Percentiles rank a stretch among this genome's conserved stretches.
phyloP scores from a whole-genome alignment of 1,140 invertebrate species.

The Cyrtorhinus lividipennis region DNA sequence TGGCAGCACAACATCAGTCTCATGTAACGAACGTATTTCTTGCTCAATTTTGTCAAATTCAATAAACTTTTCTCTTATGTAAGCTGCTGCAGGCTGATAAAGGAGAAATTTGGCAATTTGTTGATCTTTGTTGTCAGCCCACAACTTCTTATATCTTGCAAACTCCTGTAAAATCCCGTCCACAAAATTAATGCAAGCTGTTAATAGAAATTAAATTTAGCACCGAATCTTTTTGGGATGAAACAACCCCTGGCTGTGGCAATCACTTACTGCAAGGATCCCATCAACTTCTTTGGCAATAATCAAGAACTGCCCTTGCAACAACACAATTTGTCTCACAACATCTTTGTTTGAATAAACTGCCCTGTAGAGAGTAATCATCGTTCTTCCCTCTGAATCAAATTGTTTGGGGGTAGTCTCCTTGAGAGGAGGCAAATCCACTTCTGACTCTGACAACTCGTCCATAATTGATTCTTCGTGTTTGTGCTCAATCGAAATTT shows the following conservation, averaged over 20 bases:
- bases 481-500: neutral
- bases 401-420: conserved; percentile 1
- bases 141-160: conserved; percentile 1
- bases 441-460: neutral
- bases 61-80: conserved; percentile 10
- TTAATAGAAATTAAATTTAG: too few relatives aligned
- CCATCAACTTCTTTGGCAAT: conserved; percentile 4
- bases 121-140: conserved; percentile 1
- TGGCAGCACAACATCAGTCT: conserved; percentile 32
- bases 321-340: conserved; percentile 15
- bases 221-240: too few relatives aligned
- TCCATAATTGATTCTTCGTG: neutral
- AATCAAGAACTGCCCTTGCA: conserved; percentile 14
- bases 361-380: neutral
- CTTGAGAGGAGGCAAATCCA: neutral
- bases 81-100: neutral
- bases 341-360: conserved; percentile 20
- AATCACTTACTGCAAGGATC: neutral
- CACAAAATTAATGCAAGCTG: too few relatives aligned
- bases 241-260: too few relatives aligned
- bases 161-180: conserved; percentile 4
- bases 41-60: conserved; percentile 17
- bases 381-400: neutral
- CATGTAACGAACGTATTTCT: conserved; percentile 46
- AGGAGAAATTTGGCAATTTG: neutral